Conservation (phyloP, 2,888 invertebrate genomes). For the Temnothorax ravouxi region DNA sequence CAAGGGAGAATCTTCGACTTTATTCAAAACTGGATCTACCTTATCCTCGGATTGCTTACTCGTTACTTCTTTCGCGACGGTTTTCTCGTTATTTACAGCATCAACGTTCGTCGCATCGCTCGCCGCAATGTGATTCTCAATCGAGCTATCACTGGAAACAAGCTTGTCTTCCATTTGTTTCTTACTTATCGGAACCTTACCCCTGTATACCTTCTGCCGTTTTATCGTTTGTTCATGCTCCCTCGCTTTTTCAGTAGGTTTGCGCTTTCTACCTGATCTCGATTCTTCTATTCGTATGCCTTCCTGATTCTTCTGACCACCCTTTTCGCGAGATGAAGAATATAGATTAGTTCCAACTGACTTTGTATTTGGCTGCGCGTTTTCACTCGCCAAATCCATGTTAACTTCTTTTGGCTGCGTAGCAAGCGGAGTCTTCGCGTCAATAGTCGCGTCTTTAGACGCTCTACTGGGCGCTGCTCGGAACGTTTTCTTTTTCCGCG, state of each 20-base stretch:
- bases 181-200: constrained; percentile 62
- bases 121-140: constrained; percentile 40
- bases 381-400: constrained; percentile 59
- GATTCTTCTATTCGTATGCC: constrained; percentile 78
- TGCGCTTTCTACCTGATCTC: constrained; percentile 84
- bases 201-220: constrained; percentile 81
- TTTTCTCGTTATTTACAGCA: constrained; percentile 33
- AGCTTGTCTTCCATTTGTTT: constrained; percentile 55
- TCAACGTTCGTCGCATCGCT: background rate
- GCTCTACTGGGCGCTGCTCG: constrained; percentile 61
- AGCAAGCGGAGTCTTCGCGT: constrained; percentile 1
- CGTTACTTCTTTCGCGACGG: constrained; percentile 46
- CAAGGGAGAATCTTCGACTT: constrained; percentile 58
- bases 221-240: constrained; percentile 83
- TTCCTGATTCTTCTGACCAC: background rate
- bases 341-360: constrained; percentile 11
- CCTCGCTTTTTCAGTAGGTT: constrained; percentile 84
- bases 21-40: constrained; percentile 36
- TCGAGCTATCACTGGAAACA: background rate
- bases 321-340: background rate
- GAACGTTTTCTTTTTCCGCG: constrained; percentile 66
- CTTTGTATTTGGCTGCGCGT: constrained; percentile 34
- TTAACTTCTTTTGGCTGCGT: constrained; percentile 49
- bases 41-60: constrained; percentile 52
- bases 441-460: constrained; percentile 43